A percentile compares a stretch with the other conserved stretches of the same genome.
Evolutionary conservation across 2,113 vertebrate genomes (phyloP).

Genomic region (Motacilla alba): DNA sequence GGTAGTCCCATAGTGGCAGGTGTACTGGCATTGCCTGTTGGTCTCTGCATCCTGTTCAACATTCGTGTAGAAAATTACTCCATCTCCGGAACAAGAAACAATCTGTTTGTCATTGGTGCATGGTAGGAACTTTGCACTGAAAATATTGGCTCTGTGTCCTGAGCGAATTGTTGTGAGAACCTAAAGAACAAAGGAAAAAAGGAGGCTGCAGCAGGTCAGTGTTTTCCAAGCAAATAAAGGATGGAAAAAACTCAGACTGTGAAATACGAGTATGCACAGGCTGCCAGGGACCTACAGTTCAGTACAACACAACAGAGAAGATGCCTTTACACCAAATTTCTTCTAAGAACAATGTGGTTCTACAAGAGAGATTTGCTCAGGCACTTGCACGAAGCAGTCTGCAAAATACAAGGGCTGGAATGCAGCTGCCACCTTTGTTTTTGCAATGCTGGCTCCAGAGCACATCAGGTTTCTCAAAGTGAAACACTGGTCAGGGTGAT

Average conservation of each 20-base stretch:
- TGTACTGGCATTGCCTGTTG: conserved; percentile 96
- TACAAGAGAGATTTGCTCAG: neutral
- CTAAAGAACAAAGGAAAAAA: conserved; percentile 63
- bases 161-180: conserved; percentile 96
- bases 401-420: neutral
- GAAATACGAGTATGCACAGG: neutral
- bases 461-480: neutral
- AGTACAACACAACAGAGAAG: neutral
- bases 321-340: neutral
- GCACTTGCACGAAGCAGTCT: neutral
- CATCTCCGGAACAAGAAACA: conserved; percentile 96
- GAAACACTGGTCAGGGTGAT: neutral
- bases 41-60: conserved; percentile 91
- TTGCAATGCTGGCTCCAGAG: neutral
- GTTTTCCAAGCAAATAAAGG: neutral
- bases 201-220: neutral
- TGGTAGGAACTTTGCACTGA: conserved; percentile 97
- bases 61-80: conserved; percentile 96
- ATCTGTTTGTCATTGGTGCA: conserved; percentile 96
- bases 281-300: neutral
- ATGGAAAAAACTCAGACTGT: neutral
- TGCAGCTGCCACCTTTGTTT: neutral
- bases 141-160: conserved; percentile 97
- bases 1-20: conserved; percentile 96
- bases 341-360: neutral